Base-by-base conservation (phyloP, 2,888 invertebrate species). In the Ornithoptera alexandrae region DNA sequence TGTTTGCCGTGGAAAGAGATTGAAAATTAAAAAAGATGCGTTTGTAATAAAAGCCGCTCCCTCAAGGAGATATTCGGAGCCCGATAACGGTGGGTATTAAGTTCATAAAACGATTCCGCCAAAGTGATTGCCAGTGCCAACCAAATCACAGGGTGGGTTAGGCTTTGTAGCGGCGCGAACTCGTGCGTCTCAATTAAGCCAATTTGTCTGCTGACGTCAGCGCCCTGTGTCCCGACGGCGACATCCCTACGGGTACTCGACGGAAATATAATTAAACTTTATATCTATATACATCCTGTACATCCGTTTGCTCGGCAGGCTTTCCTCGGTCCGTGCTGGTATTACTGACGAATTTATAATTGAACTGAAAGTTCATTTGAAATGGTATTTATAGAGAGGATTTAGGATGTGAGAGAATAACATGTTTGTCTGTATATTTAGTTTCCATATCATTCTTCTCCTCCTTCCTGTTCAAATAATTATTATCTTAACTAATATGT, bases 181-280 rank as follows among this genome's bases (percentile, higher is more conserved):
- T 68, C 50, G 36, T 20, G 50, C 59, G 50, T 36, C 62, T 63
- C 63, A 63, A 68, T 68, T 68, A 68, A 59, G 59, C 63, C 50
- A 63, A 68, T 63, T 68, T 63, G 59, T 64, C 59, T 58, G 63
- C 58, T 64, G 63, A 63, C 63, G 59, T 63, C 46, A 68, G 46
- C 57, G 50, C 58, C 62, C 46, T 57, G 59, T 39, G 24, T 59
- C 65, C 59, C 50, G 39, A 46, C 24, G 65, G 18, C 46, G 59
- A 53, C 62, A 22, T 53, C 53, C 12, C 56, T 22, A 22, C 15
- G n/a, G 17, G 22, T 39, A 22, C 39, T 20, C 50, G 20, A 7
- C 59, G 68, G 63, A 36, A 68, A 68, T 59, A 46, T 68, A 63
- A 64, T 68, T 68, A 58, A 50, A n/a, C 20, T 36, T 53, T 53